Evolutionary conservation across 2,888 invertebrate species (phyloP), one percentile per base, ranked within the genome.

Genomic region (Miltochrista miniata): DNA sequence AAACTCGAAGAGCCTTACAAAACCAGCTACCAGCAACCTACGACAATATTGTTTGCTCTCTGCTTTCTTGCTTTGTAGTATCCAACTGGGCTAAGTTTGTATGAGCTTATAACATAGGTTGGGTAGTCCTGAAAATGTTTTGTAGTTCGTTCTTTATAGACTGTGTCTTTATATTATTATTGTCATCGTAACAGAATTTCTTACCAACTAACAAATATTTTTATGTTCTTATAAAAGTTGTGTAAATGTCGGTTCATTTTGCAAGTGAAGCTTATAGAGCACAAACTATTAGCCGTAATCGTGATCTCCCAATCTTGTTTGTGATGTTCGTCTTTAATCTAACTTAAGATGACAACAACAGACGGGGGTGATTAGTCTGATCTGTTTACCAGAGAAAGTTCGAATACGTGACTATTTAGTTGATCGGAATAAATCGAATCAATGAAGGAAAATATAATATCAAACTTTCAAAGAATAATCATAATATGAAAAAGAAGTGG

Each of bases 1-100:
- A 62, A 59, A 57, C 42, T 45, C 52, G 54, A 65, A 68, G 56
- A 61, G 64, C 62, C 8, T 62, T 64, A 68, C 70, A 54, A 71
- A 68, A 71, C 66, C 59, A 59, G 40, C 56, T 60, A 52, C 57
- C 51, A n/a, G n/a, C n/a, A 65, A 68, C 48, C 60, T 59, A 69
- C 65, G 70, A 72, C 69, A 66, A 74, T n/a, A n/a, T 78, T 78
- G 81, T 77, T 77, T 70, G 65, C 59, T 61, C 58, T 70, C 76
- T 73, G 69, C 72, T 33, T 14, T n/a, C 15, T 33, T 33, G 15
- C 70, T 72, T 78, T 75, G 18, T 24, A 24, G 74, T 74, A 74
- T 76, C 75, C 67, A 73, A 66, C 62, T 62, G 64, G 64, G 56
- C 60, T 66, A 61, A 64, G 72, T 76, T 74, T 70, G 68, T 74